phyloP scores from a whole-genome alignment of 2,113 vertebrate species.

The Phalacrocorax aristotelis region DNA sequence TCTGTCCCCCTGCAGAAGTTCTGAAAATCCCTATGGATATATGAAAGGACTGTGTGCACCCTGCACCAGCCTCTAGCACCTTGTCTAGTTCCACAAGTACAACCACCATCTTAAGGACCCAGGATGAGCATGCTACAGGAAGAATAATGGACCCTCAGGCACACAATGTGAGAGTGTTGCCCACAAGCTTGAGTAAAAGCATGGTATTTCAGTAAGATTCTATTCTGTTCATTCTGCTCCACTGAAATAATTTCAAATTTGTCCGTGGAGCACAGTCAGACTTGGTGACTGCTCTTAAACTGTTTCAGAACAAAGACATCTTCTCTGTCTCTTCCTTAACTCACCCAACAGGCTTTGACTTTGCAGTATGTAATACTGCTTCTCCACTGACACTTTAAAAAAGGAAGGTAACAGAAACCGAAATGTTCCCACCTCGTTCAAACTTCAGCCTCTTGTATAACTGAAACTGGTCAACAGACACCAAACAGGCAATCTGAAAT shows the following conservation, averaged over 20 bases:
- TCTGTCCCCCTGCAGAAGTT: not conserved
- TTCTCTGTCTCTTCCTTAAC: not conserved
- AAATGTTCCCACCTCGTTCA: constrained; percentile 83
- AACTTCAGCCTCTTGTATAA: constrained; percentile 89
- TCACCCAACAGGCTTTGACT: not conserved
- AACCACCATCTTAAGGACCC: not conserved
- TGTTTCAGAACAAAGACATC: not conserved
- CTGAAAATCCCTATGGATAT: not conserved
- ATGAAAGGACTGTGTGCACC: not conserved
- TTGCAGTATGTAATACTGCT: not conserved
- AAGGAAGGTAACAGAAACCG: not conserved
- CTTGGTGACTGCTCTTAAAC: not conserved
- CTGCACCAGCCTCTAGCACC: not conserved
- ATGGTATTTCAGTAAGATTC: not conserved
- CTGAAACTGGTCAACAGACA: constrained; percentile 82
- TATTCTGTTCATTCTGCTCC: not conserved
- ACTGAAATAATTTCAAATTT: not conserved
- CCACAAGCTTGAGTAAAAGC: not conserved
- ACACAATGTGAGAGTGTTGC: not conserved
- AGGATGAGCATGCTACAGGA: rapidly evolving
- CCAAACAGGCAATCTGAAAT: constrained; percentile 87
- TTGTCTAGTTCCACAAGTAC: not conserved
- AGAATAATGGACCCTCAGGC: not conserved
- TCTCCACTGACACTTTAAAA: not conserved
- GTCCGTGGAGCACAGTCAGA: not conserved